phyloP scores from a whole-genome alignment of 2,797 vertebrate genomes.

The Taeniopygia guttata region DNA sequence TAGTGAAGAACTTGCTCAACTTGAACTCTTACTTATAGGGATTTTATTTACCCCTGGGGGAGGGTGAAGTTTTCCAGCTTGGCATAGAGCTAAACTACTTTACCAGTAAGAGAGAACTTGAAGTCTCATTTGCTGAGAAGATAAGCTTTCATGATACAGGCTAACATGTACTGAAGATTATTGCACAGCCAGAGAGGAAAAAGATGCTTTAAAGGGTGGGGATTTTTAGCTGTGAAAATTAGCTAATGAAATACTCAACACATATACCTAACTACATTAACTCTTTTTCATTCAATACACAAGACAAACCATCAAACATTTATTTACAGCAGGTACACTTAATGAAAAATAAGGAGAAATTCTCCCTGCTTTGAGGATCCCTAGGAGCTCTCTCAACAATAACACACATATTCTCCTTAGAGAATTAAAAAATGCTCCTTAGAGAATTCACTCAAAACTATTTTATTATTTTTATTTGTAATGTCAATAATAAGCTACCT shows the following conservation, averaged over 20 bases:
- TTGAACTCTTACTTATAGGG: conserved; percentile 39
- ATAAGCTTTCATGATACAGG: conserved; percentile 35
- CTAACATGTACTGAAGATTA: background rate
- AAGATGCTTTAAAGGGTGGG: background rate
- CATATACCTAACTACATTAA: background rate
- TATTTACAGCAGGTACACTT: background rate
- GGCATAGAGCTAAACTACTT: conserved; percentile 54
- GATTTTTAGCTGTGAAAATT: background rate
- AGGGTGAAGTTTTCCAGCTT: conserved; percentile 47
- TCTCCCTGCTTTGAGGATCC: background rate
- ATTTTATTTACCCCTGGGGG: conserved; percentile 53
- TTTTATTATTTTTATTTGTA: background rate
- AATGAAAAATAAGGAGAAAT: background rate
- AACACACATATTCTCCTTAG: background rate
- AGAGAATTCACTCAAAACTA: background rate
- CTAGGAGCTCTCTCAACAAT: background rate
- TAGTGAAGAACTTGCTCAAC: conserved; percentile 21
- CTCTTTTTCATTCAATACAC: background rate
- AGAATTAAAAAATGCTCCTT: background rate
- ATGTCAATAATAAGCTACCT: background rate
- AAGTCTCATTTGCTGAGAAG: conserved; percentile 14
- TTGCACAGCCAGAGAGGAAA: background rate
- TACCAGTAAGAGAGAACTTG: conserved; percentile 24
- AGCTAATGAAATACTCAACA: background rate
- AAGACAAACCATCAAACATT: background rate